Base-by-base conservation (phyloP, 2,113 vertebrate species). In the Desmodus rotundus region DNA sequence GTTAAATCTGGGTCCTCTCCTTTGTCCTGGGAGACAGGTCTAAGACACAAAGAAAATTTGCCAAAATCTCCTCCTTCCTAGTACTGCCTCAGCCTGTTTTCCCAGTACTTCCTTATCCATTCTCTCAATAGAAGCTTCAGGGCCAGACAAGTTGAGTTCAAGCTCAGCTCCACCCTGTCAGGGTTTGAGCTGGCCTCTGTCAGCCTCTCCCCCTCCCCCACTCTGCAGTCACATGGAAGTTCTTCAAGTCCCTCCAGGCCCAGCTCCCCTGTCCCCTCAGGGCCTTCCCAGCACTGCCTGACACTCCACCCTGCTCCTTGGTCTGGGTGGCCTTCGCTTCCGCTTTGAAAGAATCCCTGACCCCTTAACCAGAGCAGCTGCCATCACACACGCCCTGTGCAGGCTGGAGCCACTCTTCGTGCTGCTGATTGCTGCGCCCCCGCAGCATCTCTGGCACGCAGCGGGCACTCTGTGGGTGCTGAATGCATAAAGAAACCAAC, bases 71-170 rank as follows among this genome's bases (percentile, higher is more conserved):
- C 38, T 58, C 31, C 43, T 77, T 20, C 52, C 38, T 2, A 6
- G 50, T 9, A 4, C 41, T 1, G 0, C 26, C 24, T 3, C 2
- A 19, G 17, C n/a, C 47, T 8, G 1, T 74, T 93, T 96, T 85
- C 87, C 77, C 95, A 83, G 72, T 94, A 97, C 43, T 22, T 70
- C 47, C 88, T 80, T 63, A 80, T 80, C 94, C 85, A 87, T 91
- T 97, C 97, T 96, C 77, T 95, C 81, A 92, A 54, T 11, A 87
- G 82, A 81, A 38, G 74, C 50, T 89, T 82, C 17, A 15, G 36
- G 47, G 43, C 45, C 13, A 61, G 11, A 54, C n/a, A 38, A 31
- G 67, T 15, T 36, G 33, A 33, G 38, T 54, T 52, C 72, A 95
- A 92, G 89, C 88, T 90, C 87, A 96, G 89, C 67, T 92, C 65